These are phyloP conservation scores for Chorisops tibialis DNA, from an alignment of 2,888 invertebrate genomes.

Conservation along the genomic window DNA sequence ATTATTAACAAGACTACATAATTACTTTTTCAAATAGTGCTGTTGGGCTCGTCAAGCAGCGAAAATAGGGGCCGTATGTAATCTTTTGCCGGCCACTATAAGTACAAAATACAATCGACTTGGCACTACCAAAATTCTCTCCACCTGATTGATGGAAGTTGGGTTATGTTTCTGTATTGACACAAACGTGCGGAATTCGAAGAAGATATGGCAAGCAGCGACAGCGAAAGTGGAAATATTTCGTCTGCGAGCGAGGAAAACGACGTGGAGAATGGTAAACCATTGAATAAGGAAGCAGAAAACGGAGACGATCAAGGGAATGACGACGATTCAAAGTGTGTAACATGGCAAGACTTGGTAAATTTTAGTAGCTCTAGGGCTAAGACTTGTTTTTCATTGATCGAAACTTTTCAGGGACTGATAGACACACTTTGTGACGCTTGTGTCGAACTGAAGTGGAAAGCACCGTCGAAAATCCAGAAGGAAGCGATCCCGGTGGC, in stretches of 20 bases:
- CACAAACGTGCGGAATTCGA: no score
- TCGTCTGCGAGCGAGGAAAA: slow-evolving; percentile 21
- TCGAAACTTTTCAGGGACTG: slow-evolving; percentile 66
- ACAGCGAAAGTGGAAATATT: slow-evolving; percentile 18
- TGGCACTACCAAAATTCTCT: no score
- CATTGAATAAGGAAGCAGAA: slow-evolving; percentile 33
- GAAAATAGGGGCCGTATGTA: no score
- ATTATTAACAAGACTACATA: no score
- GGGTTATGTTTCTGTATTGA: no score
- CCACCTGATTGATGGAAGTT: no score
- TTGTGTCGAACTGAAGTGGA: slow-evolving; percentile 92
- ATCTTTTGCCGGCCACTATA: no score
- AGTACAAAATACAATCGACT: no score
- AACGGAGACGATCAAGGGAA: slow-evolving; percentile 25
- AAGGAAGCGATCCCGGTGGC: slow-evolving; percentile 90
- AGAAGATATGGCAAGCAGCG: slow-evolving; percentile 2
- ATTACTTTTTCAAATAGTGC: no score
- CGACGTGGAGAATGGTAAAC: slow-evolving; percentile 36
- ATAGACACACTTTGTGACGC: slow-evolving; percentile 88
- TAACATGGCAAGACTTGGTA: slow-evolving; percentile 63
- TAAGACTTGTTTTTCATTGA: neutral
- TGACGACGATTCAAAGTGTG: slow-evolving; percentile 36
- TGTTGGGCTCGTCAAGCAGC: no score
- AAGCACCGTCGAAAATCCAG: slow-evolving; percentile 90
- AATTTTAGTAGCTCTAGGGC: slow-evolving; percentile 36